phyloP scores from a whole-genome alignment of 2,888 invertebrate genomes.

The Teleiodes luculella region DNA sequence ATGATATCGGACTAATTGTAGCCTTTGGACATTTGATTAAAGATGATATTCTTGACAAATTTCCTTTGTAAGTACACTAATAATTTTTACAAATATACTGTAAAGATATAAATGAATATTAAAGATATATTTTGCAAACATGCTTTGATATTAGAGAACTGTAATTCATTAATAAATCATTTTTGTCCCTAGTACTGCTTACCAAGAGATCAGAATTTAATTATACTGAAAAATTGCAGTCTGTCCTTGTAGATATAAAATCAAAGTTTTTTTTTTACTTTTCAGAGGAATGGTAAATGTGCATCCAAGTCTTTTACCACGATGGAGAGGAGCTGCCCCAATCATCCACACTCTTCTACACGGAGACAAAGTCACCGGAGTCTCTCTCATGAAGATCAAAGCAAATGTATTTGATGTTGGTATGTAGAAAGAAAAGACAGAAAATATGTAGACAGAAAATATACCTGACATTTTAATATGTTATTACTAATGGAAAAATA shows the following conservation, averaged over 20 bases:
- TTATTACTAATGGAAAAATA: not conserved
- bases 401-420: constrained; percentile 91
- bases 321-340: constrained; percentile 96
- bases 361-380: constrained; percentile 89
- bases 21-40: constrained; percentile 97
- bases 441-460: too few relatives aligned
- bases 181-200: not conserved
- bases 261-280: too few relatives aligned
- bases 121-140: too few relatives aligned
- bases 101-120: too few relatives aligned
- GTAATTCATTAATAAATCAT: not conserved
- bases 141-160: too few relatives aligned
- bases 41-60: constrained; percentile 83
- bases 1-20: constrained; percentile 93
- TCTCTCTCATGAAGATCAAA: constrained; percentile 92
- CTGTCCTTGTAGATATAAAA: too few relatives aligned
- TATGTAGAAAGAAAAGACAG: too few relatives aligned
- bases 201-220: not conserved
- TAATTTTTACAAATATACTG: too few relatives aligned
- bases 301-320: constrained; percentile 93
- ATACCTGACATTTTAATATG: too few relatives aligned
- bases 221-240: too few relatives aligned
- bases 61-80: constrained; percentile 91
- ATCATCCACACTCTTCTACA: constrained; percentile 90
- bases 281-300: constrained; percentile 94